Base-by-base conservation (phyloP, 2,113 vertebrate species). In the Prunella himalayana region DNA sequence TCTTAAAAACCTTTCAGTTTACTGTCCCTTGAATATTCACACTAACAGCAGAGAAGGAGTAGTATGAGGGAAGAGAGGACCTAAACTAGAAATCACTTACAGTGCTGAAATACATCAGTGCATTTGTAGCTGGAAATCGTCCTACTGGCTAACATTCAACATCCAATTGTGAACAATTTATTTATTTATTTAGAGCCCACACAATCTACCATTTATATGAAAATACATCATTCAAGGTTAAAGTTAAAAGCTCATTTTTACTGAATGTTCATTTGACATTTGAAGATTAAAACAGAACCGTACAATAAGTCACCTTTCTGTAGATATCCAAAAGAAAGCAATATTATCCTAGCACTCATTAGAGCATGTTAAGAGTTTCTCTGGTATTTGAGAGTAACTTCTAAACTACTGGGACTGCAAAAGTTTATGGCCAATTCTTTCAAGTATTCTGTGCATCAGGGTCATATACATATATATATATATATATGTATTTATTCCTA, bases 91-190 rank as follows among this genome's bases (percentile, higher is more conserved):
- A 89, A 82, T 71, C 69, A 56, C 28, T 76, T 76, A 28, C 21
- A 75, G 25, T 27, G 51, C 44, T 95, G 51, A 91, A 92, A 66
- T 20, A 71, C 31, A 86, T 4, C 12, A 27, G 15, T 49, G 19
- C 17, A 63, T 47, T 70, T 86, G 20, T 56, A 84, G 51, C 49
- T 89, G 78, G 73, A 95, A 92, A 82, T 54, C 44, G 65, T 78
- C 57, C 80, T 71, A 59, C 0, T 71, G 51, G 47, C 72, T 78
- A 78, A 79, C 44, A 68, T 17, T 93, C 72, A 72, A 27, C n/a
- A 84, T 65, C 31, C 13, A 63, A 82, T 54, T n/a, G n/a, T 65
- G n/a, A n/a, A n/a, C 13, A 60, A 65, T 61, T 85, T 82, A 69
- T 61, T 61, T 61, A 61, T 65, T 91, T 75, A 60, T 51, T 93